Percentiles rank a stretch among this genome's conserved stretches.
Evolutionary conservation across 2,797 vertebrate species (phyloP).

Genomic region (Cirrhinus mrigala): DNA sequence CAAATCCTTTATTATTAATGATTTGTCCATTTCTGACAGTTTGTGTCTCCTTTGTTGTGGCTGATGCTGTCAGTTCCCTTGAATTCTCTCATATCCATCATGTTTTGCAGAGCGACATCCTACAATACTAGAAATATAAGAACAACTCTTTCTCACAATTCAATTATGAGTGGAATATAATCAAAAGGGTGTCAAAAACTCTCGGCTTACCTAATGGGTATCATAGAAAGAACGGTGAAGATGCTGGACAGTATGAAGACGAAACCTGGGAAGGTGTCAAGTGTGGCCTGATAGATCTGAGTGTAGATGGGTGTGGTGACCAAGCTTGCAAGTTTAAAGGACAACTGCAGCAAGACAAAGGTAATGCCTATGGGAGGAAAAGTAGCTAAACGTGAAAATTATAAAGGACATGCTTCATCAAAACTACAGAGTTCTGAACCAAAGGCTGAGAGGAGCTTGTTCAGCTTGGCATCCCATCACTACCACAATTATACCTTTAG

Average conservation of each 20-base stretch:
- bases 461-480: neutral
- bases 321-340: constrained; percentile 82
- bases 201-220: constrained; percentile 86
- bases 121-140: constrained; percentile 60
- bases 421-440: neutral
- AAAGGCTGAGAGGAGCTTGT: neutral
- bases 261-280: constrained; percentile 84
- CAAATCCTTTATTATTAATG: neutral
- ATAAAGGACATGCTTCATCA: neutral
- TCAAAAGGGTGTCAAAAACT: neutral
- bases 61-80: constrained; percentile 56
- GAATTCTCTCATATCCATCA: constrained; percentile 59
- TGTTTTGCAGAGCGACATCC: constrained; percentile 67
- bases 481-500: neutral
- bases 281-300: constrained; percentile 87
- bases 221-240: constrained; percentile 81
- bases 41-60: neutral
- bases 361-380: constrained; percentile 76
- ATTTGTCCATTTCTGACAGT: neutral
- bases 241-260: constrained; percentile 86
- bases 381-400: neutral
- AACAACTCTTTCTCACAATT: neutral
- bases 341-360: constrained; percentile 87
- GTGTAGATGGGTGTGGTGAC: constrained; percentile 87
- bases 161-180: neutral